Evolutionary conservation across 2,888 invertebrate genomes (phyloP).

Genomic region (Cephalotes varians): DNA sequence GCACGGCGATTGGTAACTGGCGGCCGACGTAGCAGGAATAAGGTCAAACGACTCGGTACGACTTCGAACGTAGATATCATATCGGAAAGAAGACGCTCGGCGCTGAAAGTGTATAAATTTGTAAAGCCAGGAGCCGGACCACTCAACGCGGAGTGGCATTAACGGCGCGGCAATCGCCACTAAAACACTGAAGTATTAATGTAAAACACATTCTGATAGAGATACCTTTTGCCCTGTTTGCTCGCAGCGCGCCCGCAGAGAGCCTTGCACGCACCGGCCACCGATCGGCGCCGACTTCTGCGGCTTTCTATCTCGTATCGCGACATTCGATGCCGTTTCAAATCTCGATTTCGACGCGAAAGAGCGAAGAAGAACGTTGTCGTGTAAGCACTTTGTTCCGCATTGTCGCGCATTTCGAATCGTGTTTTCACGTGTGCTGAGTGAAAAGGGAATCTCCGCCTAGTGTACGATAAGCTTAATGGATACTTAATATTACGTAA

Average conservation of each 20-base stretch:
- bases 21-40: slow-evolving; percentile 65
- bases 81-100: slow-evolving; percentile 78
- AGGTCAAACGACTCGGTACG: slow-evolving; percentile 70
- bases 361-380: neutral
- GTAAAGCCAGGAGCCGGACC: slow-evolving; percentile 83
- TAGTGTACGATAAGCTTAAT: slow-evolving; percentile 30
- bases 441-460: slow-evolving; percentile 19
- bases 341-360: slow-evolving; percentile 35
- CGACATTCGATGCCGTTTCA: slow-evolving; percentile 31
- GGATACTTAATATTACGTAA: slow-evolving; percentile 33
- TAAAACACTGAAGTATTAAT: slow-evolving; percentile 85
- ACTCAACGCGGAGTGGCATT: slow-evolving; percentile 83
- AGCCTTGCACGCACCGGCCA: slow-evolving; percentile 14
- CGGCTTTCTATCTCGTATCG: slow-evolving; percentile 39
- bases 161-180: slow-evolving; percentile 84
- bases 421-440: slow-evolving; percentile 13
- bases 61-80: slow-evolving; percentile 80
- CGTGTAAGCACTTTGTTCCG: slow-evolving; percentile 27
- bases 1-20: slow-evolving; percentile 61
- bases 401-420: slow-evolving; percentile 3
- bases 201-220: slow-evolving; percentile 86
- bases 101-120: slow-evolving; percentile 83
- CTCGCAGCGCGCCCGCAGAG: slow-evolving; percentile 38
- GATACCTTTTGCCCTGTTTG: slow-evolving; percentile 78
- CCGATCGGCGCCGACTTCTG: slow-evolving; percentile 59